These are phyloP conservation scores for Hirundo rustica DNA, from an alignment of 2,797 vertebrate species.

Conservation along the genomic window DNA sequence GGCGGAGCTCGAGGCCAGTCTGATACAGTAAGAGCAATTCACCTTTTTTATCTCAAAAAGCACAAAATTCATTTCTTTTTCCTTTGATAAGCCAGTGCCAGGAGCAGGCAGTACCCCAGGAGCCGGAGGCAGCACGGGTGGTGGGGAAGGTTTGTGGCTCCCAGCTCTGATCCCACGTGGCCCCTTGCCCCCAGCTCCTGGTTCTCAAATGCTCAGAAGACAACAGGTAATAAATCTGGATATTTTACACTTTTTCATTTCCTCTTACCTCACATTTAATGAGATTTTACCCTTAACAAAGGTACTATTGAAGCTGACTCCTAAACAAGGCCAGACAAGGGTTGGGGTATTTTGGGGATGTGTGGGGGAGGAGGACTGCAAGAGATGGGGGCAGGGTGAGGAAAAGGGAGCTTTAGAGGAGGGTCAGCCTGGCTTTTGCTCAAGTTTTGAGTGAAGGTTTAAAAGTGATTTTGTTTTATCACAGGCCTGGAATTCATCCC, in stretches of 20 bases:
- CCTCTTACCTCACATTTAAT: conserved; percentile 53
- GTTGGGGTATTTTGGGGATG: neutral
- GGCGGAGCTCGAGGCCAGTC: neutral
- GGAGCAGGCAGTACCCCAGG: neutral
- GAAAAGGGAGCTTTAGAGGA: neutral
- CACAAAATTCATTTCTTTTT: neutral
- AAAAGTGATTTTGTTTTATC: neutral
- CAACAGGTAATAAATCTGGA: conserved; percentile 64
- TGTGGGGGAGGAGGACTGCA: neutral
- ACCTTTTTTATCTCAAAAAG: neutral
- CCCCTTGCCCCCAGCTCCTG: neutral
- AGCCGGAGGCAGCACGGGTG: neutral
- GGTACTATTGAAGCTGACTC: conserved; percentile 58
- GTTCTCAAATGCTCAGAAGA: conserved; percentile 32
- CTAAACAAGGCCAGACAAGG: conserved; percentile 34
- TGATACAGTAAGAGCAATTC: neutral
- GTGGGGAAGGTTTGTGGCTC: neutral
- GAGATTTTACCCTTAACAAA: conserved; percentile 58
- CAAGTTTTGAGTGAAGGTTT: neutral
- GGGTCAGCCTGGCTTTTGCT: neutral
- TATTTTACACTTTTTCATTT: conserved; percentile 62
- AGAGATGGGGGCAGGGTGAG: neutral
- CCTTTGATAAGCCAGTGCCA: fast-evolving
- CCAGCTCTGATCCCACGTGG: neutral
- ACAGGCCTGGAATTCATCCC: neutral